These are phyloP conservation scores for Amiota communis DNA, from an alignment of 2,888 invertebrate species.

Conservation along the genomic window DNA sequence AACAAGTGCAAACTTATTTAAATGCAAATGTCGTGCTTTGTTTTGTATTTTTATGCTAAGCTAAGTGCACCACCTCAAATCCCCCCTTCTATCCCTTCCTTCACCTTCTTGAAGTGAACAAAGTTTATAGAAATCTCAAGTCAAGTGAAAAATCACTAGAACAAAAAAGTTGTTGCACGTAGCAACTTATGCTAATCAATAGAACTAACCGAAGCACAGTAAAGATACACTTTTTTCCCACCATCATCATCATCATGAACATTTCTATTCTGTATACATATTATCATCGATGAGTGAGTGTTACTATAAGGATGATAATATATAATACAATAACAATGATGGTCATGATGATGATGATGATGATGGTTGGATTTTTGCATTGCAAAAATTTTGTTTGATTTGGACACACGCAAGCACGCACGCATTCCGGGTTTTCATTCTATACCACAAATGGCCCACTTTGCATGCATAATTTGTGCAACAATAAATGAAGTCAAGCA, in stretches of 20 bases:
- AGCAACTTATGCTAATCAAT: conserved; percentile 24
- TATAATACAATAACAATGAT: conserved; percentile 3
- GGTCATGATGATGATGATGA: background rate
- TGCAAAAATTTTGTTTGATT: conserved; percentile 21
- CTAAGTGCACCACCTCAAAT: background rate
- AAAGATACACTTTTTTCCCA: no score
- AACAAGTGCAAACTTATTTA: conserved; percentile 53
- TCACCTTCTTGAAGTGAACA: conserved; percentile 7
- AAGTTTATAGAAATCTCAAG: background rate
- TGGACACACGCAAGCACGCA: conserved; percentile 15
- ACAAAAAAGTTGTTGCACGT: background rate
- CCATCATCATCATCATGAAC: no score
- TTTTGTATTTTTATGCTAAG: conserved; percentile 8
- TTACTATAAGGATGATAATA: background rate
- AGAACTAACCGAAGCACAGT: background rate
- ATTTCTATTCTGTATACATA: no score
- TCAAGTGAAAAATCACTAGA: conserved; percentile 2
- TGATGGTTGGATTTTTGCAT: background rate
- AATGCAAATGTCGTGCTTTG: conserved; percentile 56
- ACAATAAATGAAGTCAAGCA: no score
- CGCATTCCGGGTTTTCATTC: background rate
- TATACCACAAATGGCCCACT: conserved; percentile 19
- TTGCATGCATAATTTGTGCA: conserved; percentile 22
- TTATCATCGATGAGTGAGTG: no score
- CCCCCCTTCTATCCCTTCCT: background rate